These are phyloP conservation scores for Oriolus oriolus DNA, from an alignment of 2,113 vertebrate species.

Conservation along the genomic window DNA sequence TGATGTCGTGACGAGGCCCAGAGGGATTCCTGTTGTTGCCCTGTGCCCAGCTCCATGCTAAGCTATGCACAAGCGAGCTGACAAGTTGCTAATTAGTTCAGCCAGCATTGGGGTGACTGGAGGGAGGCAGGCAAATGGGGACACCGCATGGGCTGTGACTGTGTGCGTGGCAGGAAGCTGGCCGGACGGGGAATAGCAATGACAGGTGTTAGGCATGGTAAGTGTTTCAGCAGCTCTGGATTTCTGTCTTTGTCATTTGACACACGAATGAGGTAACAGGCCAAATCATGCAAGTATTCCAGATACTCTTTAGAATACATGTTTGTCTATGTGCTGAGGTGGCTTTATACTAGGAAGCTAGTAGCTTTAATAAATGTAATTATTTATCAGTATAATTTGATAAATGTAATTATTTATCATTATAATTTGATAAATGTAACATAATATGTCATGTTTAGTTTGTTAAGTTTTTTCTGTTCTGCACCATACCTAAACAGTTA, in stretches of 20 bases:
- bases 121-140: background rate
- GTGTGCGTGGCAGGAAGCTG: rapidly evolving
- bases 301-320: background rate
- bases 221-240: background rate
- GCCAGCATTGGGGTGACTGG: background rate
- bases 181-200: background rate
- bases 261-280: background rate
- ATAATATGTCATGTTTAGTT: background rate
- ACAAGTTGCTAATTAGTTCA: constrained; percentile 26
- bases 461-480: background rate
- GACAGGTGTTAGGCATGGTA: background rate
- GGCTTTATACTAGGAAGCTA: background rate
- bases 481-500: background rate
- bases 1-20: constrained; percentile 51
- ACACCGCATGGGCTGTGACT: rapidly evolving
- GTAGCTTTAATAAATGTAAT: background rate
- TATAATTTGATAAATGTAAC: background rate
- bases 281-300: background rate
- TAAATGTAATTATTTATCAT: background rate
- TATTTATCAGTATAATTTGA: background rate
- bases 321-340: background rate
- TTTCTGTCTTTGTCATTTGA: background rate
- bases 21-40: constrained; percentile 35
- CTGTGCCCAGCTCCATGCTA: background rate
- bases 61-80: background rate